Conservation (phyloP, 2,797 vertebrate species). For the Monodelphis domestica region DNA sequence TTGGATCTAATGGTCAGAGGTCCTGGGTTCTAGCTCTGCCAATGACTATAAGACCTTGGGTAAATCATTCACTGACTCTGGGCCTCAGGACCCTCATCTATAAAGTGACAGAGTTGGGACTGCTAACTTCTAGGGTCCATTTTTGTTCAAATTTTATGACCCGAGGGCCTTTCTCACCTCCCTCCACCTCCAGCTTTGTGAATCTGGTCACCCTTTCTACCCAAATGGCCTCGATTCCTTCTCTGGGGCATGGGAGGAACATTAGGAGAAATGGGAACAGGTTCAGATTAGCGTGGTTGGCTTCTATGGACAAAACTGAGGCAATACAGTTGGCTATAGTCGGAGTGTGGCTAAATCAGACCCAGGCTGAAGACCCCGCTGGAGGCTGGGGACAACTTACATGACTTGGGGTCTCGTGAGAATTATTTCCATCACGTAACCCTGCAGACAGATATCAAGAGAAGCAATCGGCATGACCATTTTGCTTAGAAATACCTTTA, state of each 20-base stretch:
- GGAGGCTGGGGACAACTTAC: not conserved
- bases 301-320: not conserved
- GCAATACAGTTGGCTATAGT: not conserved
- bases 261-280: not conserved
- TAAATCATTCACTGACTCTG: not conserved
- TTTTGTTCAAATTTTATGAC: not conserved
- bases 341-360: not conserved
- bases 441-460: constrained; percentile 53
- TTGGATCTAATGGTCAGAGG: not conserved
- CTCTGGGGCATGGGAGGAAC: not conserved
- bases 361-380: not conserved
- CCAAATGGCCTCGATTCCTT: not conserved
- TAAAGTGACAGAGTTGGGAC: not conserved
- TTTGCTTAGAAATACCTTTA: constrained; percentile 92
- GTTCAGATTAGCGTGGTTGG: not conserved
- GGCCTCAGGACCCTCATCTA: not conserved
- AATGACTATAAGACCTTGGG: not conserved
- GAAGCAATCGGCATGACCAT: constrained; percentile 85
- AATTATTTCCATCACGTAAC: not conserved
- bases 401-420: constrained; percentile 35
- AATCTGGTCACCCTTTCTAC: not conserved
- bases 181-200: not conserved
- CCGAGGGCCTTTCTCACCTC: not conserved
- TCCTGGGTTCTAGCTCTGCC: not conserved
- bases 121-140: not conserved